Evolutionary conservation across 2,797 vertebrate species (phyloP).

Genomic region (Cyclopterus lumpus): DNA sequence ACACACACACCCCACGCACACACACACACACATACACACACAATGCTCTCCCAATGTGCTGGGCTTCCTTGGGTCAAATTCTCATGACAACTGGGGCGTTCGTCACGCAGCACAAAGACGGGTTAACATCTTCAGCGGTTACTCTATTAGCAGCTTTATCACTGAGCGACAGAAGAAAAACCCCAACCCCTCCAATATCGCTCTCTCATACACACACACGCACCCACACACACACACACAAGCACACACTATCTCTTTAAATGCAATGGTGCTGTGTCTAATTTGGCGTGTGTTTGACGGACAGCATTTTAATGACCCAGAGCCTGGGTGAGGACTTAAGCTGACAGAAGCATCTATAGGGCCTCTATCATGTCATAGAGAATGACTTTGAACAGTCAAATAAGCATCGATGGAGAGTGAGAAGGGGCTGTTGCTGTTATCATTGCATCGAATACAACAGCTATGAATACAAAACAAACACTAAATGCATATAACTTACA

Average conservation of each 20-base stretch:
- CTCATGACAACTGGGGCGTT: conserved; percentile 71
- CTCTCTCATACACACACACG: conserved; percentile 15
- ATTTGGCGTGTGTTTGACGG: conserved; percentile 74
- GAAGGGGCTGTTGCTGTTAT: conserved; percentile 41
- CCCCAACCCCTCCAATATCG: conserved; percentile 16
- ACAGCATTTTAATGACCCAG: conserved; percentile 73
- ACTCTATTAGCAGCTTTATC: conserved; percentile 75
- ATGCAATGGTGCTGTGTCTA: conserved; percentile 56
- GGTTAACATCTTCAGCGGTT: conserved; percentile 71
- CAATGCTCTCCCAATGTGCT: conserved; percentile 10
- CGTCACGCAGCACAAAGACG: conserved; percentile 66
- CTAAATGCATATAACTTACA: conserved; percentile 17
- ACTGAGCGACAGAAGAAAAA: conserved; percentile 67
- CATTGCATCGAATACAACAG: conserved; percentile 37
- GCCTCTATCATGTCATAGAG: conserved; percentile 49
- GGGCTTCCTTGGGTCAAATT: conserved; percentile 57
- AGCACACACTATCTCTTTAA: conserved; percentile 42
- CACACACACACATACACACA: conserved; percentile 6
- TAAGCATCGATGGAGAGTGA: conserved; percentile 23
- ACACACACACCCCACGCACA: neutral
- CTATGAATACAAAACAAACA: conserved; percentile 32
- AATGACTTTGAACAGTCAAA: conserved; percentile 46
- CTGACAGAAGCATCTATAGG: conserved; percentile 65
- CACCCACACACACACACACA: conserved; percentile 41
- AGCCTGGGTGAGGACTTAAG: conserved; percentile 67